Base-by-base conservation (phyloP, 2,797 vertebrate genomes). In the Orestias chungarensis region DNA sequence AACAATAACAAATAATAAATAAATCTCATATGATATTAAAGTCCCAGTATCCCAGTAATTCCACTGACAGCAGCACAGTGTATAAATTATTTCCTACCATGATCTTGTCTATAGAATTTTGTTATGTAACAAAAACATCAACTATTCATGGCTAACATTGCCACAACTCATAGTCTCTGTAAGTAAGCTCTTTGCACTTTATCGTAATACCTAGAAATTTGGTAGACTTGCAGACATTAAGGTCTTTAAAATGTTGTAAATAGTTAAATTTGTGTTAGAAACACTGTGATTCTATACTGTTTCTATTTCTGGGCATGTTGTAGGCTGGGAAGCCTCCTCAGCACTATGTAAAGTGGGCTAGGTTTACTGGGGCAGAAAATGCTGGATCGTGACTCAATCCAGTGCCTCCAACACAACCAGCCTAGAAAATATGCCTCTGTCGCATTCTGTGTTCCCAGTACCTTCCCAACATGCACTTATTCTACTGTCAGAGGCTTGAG, bases 331-430 rank as follows among this genome's bases (percentile, higher is more conserved):
- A 80, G 79, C 78, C 74, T 90, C 74, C 79, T 92, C 86, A 6
- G 84, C 79, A 78, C 82, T 75, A 74, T 81, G 73, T 77, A 90
- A 93, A 93, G 87, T 92, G 87, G 89, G 83, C 84, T 93, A 84
- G 90, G 87, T 92, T 94, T 93, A 94, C 89, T 93, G 88, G 91
- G 92, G 92, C 93, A 93, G 93, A 94, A 94, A 93, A 94, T 93
- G 82, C 86, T 79, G 83, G 76, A 87, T 85, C 83, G 82, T 93
- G 91, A 93, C 91, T 93, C 91, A 91, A 86, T 82, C 74, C 83
- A 89, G 81, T 38, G 82, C 78, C 74, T 92, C 82, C 79, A 76
- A n/a, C 84, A 86, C 80, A 91, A 90, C 87, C 92, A 89, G 87
- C 78, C 71, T 81, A 40, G 55, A 57, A 91, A 91, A 91, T 93